A percentile compares a stretch with the other conserved stretches of the same genome.
Conservation (phyloP, 1,140 invertebrate species). For the Panagrolaimus sp. region DNA sequence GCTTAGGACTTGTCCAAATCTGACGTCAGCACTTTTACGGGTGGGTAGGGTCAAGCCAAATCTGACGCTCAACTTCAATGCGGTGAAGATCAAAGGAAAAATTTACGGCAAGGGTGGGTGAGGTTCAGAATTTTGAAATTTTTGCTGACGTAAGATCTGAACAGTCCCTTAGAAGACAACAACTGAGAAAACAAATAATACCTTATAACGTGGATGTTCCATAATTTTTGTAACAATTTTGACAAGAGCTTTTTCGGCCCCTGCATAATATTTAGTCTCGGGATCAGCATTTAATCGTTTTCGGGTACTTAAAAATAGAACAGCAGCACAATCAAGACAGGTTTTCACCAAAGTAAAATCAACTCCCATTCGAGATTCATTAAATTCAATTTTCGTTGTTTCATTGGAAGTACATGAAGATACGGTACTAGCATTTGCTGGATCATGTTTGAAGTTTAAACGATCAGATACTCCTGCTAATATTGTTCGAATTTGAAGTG, state of each 20-base stretch:
- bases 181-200: background rate
- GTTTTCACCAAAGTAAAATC: background rate
- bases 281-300: background rate
- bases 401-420: background rate
- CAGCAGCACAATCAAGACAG: background rate
- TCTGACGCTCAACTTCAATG: too few relatives aligned
- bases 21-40: too few relatives aligned
- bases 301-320: background rate
- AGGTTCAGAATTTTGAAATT: too few relatives aligned
- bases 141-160: background rate
- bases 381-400: background rate
- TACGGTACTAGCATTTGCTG: background rate
- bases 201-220: background rate
- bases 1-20: too few relatives aligned
- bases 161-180: background rate
- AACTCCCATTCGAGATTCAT: background rate
- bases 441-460: background rate
- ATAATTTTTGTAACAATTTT: background rate
- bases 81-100: too few relatives aligned
- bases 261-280: background rate
- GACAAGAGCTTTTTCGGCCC: background rate
- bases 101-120: too few relatives aligned
- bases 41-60: too few relatives aligned
- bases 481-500: background rate
- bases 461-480: background rate